Percentiles rank a stretch among this genome's conserved stretches.
Conservation (phyloP, 2,888 invertebrate species). For the Neuroscelio doddi region DNA sequence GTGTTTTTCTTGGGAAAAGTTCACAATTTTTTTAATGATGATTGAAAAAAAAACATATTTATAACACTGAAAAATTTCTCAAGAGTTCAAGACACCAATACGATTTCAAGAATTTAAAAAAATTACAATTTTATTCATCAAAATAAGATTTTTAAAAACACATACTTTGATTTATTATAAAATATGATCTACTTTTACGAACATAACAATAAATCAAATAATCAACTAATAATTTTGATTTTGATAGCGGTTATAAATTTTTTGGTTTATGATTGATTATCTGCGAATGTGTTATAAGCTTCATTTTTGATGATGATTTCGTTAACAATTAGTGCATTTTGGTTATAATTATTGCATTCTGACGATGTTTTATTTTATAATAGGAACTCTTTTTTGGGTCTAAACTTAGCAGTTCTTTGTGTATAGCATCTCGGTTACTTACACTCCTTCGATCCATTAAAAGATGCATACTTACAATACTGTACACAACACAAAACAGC, state of each 20-base stretch:
- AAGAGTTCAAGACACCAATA: slow-evolving; percentile 46
- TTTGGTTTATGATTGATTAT: slow-evolving; percentile 5
- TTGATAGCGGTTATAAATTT: slow-evolving; percentile 16
- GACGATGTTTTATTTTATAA: not conserved
- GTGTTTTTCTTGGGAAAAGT: too few species aligned
- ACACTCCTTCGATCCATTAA: slow-evolving; percentile 37
- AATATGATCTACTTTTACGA: too few species aligned
- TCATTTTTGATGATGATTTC: too few species aligned
- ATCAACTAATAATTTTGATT: not conserved
- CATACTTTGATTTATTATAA: too few species aligned
- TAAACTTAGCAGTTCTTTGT: slow-evolving; percentile 21
- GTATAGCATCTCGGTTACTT: slow-evolving; percentile 13
- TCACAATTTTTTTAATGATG: too few species aligned
- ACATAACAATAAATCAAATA: too few species aligned
- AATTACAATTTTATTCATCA: not conserved
- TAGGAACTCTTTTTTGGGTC: slow-evolving; percentile 5
- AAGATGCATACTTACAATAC: slow-evolving; percentile 51
- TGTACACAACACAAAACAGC: slow-evolving; percentile 67
- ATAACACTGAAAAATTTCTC: slow-evolving; percentile 4
- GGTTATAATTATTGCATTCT: slow-evolving; percentile 15
- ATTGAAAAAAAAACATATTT: too few species aligned
- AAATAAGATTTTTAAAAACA: not conserved
- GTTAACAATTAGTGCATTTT: slow-evolving; percentile 30
- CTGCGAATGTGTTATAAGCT: slow-evolving; percentile 11
- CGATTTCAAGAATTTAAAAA: slow-evolving; percentile 15